Conservation (phyloP, 2,888 invertebrate genomes). For the Reticulitermes lucifugus region DNA sequence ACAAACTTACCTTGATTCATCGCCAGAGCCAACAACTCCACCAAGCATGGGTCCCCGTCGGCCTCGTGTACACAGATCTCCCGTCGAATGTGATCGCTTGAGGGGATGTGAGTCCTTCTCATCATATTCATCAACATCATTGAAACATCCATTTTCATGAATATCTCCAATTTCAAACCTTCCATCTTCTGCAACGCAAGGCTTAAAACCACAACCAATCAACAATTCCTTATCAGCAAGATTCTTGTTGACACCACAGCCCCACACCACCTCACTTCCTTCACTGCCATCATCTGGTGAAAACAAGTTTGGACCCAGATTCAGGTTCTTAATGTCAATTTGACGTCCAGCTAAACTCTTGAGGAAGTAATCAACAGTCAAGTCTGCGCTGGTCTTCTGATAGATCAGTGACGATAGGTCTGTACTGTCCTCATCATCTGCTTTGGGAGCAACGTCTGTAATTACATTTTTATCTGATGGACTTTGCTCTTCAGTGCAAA, state of each 20-base stretch:
- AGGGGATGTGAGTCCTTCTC: slow-evolving; percentile 61
- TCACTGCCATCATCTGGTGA: slow-evolving; percentile 58
- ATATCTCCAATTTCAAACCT: slow-evolving; percentile 68
- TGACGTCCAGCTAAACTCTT: slow-evolving; percentile 57
- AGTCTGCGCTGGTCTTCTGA: slow-evolving; percentile 65
- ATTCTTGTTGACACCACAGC: slow-evolving; percentile 50
- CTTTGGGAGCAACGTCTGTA: not conserved
- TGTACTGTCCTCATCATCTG: slow-evolving; percentile 30
- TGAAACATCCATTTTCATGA: slow-evolving; percentile 64
- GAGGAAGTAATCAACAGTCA: slow-evolving; percentile 68
- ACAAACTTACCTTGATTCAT: slow-evolving; percentile 45
- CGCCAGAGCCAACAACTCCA: slow-evolving; percentile 38
- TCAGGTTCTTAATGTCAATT: slow-evolving; percentile 52
- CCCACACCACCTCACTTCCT: slow-evolving; percentile 53
- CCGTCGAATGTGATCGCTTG: slow-evolving; percentile 66
- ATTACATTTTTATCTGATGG: not conserved
- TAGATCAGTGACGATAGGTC: slow-evolving; percentile 53
- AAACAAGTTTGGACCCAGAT: slow-evolving; percentile 60
- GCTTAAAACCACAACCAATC: slow-evolving; percentile 58
- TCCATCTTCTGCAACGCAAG: slow-evolving; percentile 63
- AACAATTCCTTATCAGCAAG: slow-evolving; percentile 58
- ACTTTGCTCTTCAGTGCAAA: not conserved
- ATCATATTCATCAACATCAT: slow-evolving; percentile 61
- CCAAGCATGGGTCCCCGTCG: slow-evolving; percentile 41
- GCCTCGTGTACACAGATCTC: slow-evolving; percentile 62